Percentiles rank a stretch among this genome's conserved stretches.
Conservation (phyloP, 1,140 invertebrate genomes). For the Batillaria attramentaria region DNA sequence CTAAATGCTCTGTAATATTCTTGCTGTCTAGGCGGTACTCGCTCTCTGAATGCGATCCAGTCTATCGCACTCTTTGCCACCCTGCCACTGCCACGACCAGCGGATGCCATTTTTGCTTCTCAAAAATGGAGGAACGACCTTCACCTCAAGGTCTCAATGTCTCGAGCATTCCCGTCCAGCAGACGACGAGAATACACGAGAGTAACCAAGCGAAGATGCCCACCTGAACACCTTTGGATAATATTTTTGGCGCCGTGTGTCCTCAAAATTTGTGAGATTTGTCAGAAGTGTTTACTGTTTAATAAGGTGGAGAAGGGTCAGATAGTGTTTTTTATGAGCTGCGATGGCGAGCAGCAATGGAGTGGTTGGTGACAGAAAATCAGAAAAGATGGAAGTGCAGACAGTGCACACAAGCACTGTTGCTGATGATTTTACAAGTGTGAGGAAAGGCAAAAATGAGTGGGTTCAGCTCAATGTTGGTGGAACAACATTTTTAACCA, state of each 20-base stretch:
- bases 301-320: too few relatives aligned
- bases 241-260: conserved; percentile 4
- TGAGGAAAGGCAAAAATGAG: conserved; percentile 52
- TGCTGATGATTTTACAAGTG: conserved; percentile 35
- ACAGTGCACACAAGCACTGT: conserved; percentile 27
- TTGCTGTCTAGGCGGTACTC: conserved; percentile 82
- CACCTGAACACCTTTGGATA: conserved; percentile 23
- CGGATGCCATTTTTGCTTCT: conserved; percentile 70
- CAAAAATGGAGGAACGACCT: not conserved
- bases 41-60: conserved; percentile 85
- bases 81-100: too few relatives aligned
- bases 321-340: not conserved
- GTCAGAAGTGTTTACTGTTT: not conserved
- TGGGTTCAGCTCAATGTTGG: conserved; percentile 72
- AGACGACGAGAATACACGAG: conserved; percentile 25
- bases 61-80: conserved; percentile 83
- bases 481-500: conserved; percentile 86
- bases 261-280: not conserved
- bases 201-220: conserved; percentile 35
- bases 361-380: conserved; percentile 22
- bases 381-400: conserved; percentile 28
- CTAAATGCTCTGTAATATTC: conserved; percentile 83
- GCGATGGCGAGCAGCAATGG: conserved; percentile 21
- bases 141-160: conserved; percentile 15
- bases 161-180: conserved; percentile 15